Evolutionary conservation across 2,113 vertebrate species (phyloP).

Genomic region (Prietella phreatophila): DNA sequence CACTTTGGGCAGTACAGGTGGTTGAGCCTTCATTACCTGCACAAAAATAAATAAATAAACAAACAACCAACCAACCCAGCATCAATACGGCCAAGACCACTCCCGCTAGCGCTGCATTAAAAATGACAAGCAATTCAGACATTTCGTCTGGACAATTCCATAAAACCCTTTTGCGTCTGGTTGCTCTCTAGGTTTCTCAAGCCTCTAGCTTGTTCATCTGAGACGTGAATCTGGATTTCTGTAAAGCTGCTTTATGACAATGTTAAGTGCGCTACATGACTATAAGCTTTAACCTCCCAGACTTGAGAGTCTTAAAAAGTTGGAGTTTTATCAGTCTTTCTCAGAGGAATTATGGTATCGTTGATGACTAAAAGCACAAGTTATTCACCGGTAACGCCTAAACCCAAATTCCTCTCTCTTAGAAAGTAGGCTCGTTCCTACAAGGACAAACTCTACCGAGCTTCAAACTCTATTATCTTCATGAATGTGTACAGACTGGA

Average conservation of each 20-base stretch:
- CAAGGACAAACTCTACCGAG: background rate
- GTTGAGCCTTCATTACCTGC: constrained; percentile 80
- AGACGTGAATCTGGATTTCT: background rate
- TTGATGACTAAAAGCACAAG: background rate
- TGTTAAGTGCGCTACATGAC: background rate
- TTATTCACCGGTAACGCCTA: background rate
- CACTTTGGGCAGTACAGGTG: constrained; percentile 70
- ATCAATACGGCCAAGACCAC: background rate
- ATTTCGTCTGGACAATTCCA: background rate
- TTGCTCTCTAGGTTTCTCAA: background rate
- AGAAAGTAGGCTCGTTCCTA: background rate
- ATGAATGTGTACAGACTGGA: no score
- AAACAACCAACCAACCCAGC: background rate
- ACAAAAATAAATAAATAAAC: background rate
- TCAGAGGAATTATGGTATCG: background rate
- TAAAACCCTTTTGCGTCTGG: background rate
- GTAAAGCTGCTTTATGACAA: background rate
- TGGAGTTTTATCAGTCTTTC: background rate
- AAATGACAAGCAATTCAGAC: background rate
- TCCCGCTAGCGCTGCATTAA: background rate
- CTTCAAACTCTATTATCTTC: background rate
- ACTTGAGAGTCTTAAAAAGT: background rate
- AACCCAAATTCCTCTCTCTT: background rate
- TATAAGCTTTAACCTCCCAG: background rate
- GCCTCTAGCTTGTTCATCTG: background rate